Base-by-base conservation (phyloP, 2,113 vertebrate genomes). In the Halcyon senegalensis region DNA sequence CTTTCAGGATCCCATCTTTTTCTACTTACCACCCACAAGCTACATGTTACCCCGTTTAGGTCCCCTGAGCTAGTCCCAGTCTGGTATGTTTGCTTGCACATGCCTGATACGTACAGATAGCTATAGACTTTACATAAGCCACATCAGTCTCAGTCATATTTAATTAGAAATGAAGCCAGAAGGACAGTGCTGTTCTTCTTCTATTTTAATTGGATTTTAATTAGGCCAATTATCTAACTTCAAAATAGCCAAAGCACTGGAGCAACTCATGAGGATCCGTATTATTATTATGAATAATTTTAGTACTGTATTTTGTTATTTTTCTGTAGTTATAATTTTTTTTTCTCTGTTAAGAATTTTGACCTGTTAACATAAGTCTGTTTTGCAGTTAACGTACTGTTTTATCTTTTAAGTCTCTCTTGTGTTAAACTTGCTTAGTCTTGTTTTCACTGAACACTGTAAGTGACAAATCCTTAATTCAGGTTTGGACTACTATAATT, bases 181-280 rank as follows among this genome's bases (percentile, higher is more conserved):
- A 88, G 79, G 75, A 85, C 39, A 85, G 24, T 44, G 11, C 3
- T 85, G 24, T 5, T 82, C 20, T 53, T 91, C 9, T 27, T 85
- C 58, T 90, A 23, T 66, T 91, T 87, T 87, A 90, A 85, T 53
- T 76, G 39, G 46, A 44, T 82, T 72, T 91, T 90, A 85, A 90
- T 92, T 73, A 82, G 25, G 33, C 3, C 27, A 83, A 53, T 91
- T 91, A 85, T 35, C 30, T 51, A 58, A 56, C 33, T 75, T 87
- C 37, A 87, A 87, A 91, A 87, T 37, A 89, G 7, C 39, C 41
- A 87, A 81, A 84, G 13, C 16, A 63, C 43, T 39, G 35, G 43
- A 88, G 20, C 4, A 82, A 43, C 23, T 76, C 33, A 48, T 3
- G 6, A 76, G 23, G 33, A 60, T 66, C 3, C 3, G 91, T 75